These are phyloP conservation scores for Ptychadena robeensis DNA, from an alignment of 2,797 vertebrate genomes.

Conservation along the genomic window DNA sequence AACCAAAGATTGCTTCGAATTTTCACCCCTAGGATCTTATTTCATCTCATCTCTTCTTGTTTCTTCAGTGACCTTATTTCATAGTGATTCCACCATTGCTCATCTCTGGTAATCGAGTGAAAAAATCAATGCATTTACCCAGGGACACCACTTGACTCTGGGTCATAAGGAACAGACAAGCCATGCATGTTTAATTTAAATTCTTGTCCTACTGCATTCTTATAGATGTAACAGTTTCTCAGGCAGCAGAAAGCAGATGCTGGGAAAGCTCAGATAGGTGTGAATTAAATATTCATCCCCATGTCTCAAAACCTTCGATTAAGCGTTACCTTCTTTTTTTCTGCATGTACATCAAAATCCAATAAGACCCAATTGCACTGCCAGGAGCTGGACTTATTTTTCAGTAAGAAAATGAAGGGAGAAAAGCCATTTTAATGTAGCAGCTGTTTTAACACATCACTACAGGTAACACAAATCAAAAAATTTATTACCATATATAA, in stretches of 20 bases:
- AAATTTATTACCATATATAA: slow-evolving; percentile 13
- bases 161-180: slow-evolving; percentile 57
- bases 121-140: slow-evolving; percentile 61
- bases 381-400: slow-evolving; percentile 16
- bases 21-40: slow-evolving; percentile 69
- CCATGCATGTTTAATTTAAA: slow-evolving; percentile 60
- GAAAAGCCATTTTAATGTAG: slow-evolving; percentile 12
- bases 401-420: neutral
- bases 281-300: slow-evolving; percentile 48
- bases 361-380: slow-evolving; percentile 31
- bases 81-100: slow-evolving; percentile 56
- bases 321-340: slow-evolving; percentile 33
- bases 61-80: slow-evolving; percentile 59
- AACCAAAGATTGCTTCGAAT: slow-evolving; percentile 63
- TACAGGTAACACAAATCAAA: slow-evolving; percentile 32
- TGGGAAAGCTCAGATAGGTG: slow-evolving; percentile 31
- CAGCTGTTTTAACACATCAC: slow-evolving; percentile 16
- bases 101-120: slow-evolving; percentile 52
- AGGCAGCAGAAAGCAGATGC: slow-evolving; percentile 36
- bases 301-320: slow-evolving; percentile 42
- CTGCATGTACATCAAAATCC: slow-evolving; percentile 40
- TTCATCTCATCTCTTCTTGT: slow-evolving; percentile 64
- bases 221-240: slow-evolving; percentile 39
- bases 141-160: slow-evolving; percentile 53
- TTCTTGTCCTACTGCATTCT: slow-evolving; percentile 51